Base-by-base conservation (phyloP, 2,888 invertebrate species). In the Melanotus villosus region DNA sequence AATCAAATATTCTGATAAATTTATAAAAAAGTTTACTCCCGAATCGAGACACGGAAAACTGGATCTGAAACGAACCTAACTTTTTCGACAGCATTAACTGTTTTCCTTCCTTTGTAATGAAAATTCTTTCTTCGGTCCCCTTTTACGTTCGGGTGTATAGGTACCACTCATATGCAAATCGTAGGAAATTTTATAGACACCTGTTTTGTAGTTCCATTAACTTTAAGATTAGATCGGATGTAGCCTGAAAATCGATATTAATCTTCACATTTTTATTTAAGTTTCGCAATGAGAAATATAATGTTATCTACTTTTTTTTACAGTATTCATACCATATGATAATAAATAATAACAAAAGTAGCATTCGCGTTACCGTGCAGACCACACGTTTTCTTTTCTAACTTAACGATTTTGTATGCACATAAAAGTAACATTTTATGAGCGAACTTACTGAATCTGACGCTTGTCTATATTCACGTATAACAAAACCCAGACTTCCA, bases 1-100 rank as follows among this genome's bases (percentile, higher is more conserved):
- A 65, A 65, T 58, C 57, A 65, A 57, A 65, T 58, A 64, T 63
- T 54, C 41, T 41, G 16, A 16, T 41, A 52, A 54, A 30, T 41
- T 64, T 54, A 16, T 16, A 16, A 36, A 23, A n/a, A 16, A 52
- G 12, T 18, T 26, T 16, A 23, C 30, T 52, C 6, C 14, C 21
- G 50, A 30, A 26, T 16, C 30, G n/a, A 23, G 14, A 47, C 7
- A 7, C 3, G 43, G 19, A 43, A 19, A 43, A 34, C 12, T 12
- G 18, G 14, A 43, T 43, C 43, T 19, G 9, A 18, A 43, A 43
- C 2, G 43, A 18, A 34, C 3, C 7, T 12, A 34, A 12, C n/a
- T 43, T 43, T 43, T 9, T 7, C 14, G 14, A 1, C 43, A 2
- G n/a, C n/a, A n/a, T n/a, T n/a, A n/a, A n/a, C n/a, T n/a, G n/a